Evolutionary conservation across 2,113 vertebrate genomes (phyloP).

Genomic region (Rhegmatorhina hoffmannsi): DNA sequence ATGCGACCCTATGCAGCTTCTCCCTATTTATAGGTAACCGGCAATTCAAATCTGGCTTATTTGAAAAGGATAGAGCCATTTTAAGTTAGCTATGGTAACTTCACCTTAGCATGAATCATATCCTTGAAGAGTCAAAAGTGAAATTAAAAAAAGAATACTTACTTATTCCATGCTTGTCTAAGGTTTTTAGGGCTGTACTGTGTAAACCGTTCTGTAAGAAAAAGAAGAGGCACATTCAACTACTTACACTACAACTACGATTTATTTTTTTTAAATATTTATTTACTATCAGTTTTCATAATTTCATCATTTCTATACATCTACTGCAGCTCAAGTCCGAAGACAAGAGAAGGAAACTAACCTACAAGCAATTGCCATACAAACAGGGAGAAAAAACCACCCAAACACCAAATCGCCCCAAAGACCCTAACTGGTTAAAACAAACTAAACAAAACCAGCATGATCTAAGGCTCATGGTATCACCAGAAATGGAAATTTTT

Average conservation of each 20-base stretch:
- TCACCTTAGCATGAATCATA: neutral
- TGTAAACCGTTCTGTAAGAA: constrained; percentile 88
- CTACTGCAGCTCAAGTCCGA: neutral
- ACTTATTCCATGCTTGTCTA: constrained; percentile 98
- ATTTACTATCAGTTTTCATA: neutral
- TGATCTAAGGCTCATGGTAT: neutral
- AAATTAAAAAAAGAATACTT: constrained; percentile 71
- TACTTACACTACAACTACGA: neutral
- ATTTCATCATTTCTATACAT: neutral
- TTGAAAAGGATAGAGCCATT: neutral
- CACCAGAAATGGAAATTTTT: neutral
- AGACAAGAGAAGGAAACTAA: neutral
- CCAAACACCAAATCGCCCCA: neutral
- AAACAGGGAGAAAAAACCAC: neutral
- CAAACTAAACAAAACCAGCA: neutral
- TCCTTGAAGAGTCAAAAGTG: neutral
- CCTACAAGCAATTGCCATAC: neutral
- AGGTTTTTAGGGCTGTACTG: constrained; percentile 94
- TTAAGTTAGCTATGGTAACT: neutral
- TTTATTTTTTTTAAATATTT: neutral
- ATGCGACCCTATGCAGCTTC: neutral
- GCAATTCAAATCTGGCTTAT: neutral
- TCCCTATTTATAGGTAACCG: neutral
- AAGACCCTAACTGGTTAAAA: neutral
- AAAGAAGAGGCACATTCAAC: neutral